Conservation (phyloP, 1,140 invertebrate species). For the Heterodera schachtii region DNA sequence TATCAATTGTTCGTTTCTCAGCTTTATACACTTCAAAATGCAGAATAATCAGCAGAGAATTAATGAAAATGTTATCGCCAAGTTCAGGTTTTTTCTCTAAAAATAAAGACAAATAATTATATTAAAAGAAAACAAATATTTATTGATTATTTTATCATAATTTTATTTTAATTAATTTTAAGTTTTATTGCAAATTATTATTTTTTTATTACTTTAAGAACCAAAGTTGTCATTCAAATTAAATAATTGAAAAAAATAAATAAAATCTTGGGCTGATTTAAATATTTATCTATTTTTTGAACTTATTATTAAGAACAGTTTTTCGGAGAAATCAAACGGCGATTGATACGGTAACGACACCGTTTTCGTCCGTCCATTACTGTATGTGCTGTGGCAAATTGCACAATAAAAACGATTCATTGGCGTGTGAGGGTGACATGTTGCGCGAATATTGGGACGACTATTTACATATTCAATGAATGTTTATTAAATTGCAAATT, state of each 20-base stretch:
- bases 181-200: too few species aligned
- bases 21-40: neutral
- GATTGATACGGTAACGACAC: neutral
- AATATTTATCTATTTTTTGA: neutral
- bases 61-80: neutral
- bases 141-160: too few species aligned
- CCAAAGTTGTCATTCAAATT: too few species aligned
- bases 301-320: conserved; percentile 1
- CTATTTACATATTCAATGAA: conserved; percentile 24
- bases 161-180: too few species aligned
- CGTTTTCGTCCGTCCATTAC: neutral
- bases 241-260: too few species aligned
- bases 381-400: conserved; percentile 6
- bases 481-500: neutral
- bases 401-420: neutral
- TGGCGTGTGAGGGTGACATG: neutral
- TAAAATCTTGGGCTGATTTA: neutral
- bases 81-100: neutral
- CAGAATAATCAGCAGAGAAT: neutral
- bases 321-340: neutral
- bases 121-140: too few species aligned
- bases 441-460: conserved; percentile 24
- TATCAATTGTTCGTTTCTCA: neutral
- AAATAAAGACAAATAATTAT: too few species aligned
- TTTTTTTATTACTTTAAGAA: too few species aligned